Percentiles rank a stretch among this genome's conserved stretches.
Conservation (phyloP, 2,888 invertebrate species). For the Acrobeloides nanus region DNA sequence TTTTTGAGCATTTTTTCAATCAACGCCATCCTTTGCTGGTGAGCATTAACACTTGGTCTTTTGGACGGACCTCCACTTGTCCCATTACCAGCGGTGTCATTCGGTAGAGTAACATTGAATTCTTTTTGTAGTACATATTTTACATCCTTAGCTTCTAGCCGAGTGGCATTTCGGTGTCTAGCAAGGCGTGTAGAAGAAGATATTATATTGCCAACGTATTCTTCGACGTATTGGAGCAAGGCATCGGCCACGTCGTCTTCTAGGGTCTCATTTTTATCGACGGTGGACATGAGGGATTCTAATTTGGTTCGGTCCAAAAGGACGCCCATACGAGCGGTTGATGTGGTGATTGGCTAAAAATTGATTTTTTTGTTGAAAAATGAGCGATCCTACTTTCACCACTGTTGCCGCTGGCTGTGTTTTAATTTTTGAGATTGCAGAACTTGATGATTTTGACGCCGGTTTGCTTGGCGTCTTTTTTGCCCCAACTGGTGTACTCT, state of each 20-base stretch:
- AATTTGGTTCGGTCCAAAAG: no score
- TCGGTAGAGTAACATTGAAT: conserved; percentile 10
- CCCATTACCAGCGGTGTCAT: conserved; percentile 5
- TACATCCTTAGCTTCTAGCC: conserved; percentile 14
- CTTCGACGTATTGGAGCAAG: conserved; percentile 5
- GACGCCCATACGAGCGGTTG: no score
- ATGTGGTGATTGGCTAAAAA: no score
- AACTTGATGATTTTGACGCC: no score
- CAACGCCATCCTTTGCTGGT: conserved; percentile 16
- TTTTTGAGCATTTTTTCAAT: conserved; percentile 16
- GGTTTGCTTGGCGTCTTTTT: no score
- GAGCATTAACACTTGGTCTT: conserved; percentile 5
- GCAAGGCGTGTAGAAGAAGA: conserved; percentile 8
- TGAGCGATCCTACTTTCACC: no score
- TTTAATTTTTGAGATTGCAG: no score
- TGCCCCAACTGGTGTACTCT: no score
- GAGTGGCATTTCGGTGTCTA: conserved; percentile 10
- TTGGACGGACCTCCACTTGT: conserved; percentile 1
- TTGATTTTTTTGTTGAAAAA: no score
- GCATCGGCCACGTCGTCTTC: conserved; percentile 17
- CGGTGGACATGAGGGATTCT: conserved; percentile 10
- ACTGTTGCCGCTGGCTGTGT: no score
- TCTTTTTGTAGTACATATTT: conserved; percentile 11
- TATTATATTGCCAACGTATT: conserved; percentile 7
- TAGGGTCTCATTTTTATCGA: conserved; percentile 14